Evolutionary conservation across 2,113 vertebrate genomes (phyloP), one percentile per base, ranked within the genome.

Genomic region (Rhinoptilus africanus): DNA sequence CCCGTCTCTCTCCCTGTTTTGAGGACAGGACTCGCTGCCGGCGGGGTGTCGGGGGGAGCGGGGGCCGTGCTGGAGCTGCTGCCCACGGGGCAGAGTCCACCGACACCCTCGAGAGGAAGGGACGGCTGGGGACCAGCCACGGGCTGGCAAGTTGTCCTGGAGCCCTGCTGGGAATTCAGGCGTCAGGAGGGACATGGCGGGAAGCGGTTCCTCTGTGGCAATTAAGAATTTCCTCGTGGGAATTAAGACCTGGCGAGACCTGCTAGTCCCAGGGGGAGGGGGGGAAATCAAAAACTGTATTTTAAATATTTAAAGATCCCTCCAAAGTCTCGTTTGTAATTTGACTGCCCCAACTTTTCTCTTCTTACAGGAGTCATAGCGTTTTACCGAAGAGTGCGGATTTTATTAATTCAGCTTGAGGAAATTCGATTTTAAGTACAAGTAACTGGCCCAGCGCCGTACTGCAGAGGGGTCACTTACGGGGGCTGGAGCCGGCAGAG

Each of bases 371-470:
- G 3, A 63, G 17, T 53, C 56, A 24, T 1, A 19, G 24, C 17
- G 3, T 91, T 84, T 57, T 63, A 68, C 23, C 27, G 3, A n/a
- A n/a, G 9, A 39, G 10, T 47, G n/a, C 63, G 48, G 35, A 35
- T 51, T 81, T 68, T 27, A 43, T 19, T 85, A 3, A 56, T 64
- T 72, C 8, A 9, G 30, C 26, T 35, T 64, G 60, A 43, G 34
- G 62, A 60, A 91, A 73, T 10, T 24, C 1, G 1, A n/a, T 27
- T 27, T 27, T 27, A 16, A 54, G 51, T 47, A 47, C 34, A 53
- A 34, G 4, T 26, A 28, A 28, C 12, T 27, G 22, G 23, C 39
- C 6, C 2, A n/a, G 39, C 0, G 1, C 30, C 1, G 0, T 5
- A 3, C 12, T 50, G 60, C 32, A 23, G 15, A 37, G 6, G 7